Conservation (phyloP, 2,113 vertebrate species). For the Ranitomeya variabilis region DNA sequence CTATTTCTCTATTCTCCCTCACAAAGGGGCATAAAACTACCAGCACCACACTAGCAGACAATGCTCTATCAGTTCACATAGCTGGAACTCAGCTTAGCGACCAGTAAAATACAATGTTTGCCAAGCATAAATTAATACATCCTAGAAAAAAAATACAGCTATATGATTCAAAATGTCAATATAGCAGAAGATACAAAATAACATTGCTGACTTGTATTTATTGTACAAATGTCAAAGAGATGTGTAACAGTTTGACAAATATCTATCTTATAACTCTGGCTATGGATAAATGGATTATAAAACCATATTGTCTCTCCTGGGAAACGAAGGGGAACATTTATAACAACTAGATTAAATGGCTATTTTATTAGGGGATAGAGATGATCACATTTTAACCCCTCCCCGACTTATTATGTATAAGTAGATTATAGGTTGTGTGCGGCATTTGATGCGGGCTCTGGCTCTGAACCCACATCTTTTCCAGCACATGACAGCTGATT, state of each 20-base stretch:
- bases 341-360: neutral
- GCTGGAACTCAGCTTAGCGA: neutral
- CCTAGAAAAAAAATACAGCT: neutral
- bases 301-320: neutral
- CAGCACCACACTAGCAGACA: neutral
- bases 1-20: neutral
- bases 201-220: neutral
- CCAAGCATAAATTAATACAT: neutral
- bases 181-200: neutral
- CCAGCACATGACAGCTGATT: no score
- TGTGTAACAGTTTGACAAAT: neutral
- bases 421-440: no score
- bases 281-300: neutral
- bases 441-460: no score
- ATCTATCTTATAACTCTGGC: neutral
- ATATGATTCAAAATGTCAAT: neutral
- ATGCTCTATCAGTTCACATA: neutral
- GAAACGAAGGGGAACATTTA: neutral
- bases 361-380: no score
- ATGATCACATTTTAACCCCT: no score
- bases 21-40: neutral
- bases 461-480: no score
- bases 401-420: no score
- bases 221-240: constrained; percentile 6
- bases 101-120: no score